phyloP scores from a whole-genome alignment of 2,797 vertebrate species.

The Orestias chungarensis region DNA sequence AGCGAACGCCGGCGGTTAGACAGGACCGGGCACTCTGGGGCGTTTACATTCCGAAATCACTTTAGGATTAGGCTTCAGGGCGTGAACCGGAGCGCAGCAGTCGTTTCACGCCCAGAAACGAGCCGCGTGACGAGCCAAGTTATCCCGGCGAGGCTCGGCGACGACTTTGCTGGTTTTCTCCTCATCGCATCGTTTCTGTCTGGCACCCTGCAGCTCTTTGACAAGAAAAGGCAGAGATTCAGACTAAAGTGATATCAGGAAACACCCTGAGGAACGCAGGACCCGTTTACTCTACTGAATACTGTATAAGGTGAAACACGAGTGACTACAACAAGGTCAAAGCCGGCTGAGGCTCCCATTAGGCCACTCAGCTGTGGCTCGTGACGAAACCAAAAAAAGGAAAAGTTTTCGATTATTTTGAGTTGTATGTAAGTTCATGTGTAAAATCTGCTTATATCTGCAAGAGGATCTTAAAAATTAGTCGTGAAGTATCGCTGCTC shows the following conservation, averaged over 20 bases:
- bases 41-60: background rate
- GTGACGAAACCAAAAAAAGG: no score
- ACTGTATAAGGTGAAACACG: background rate
- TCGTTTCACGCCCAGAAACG: constrained; percentile 15
- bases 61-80: background rate
- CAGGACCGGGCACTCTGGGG: no score
- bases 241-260: background rate
- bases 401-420: no score
- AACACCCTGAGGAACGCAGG: background rate
- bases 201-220: background rate
- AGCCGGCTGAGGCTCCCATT: no score
- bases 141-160: background rate
- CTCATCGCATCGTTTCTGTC: background rate
- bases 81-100: constrained; percentile 21
- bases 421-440: no score
- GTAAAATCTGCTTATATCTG: no score
- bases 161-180: background rate
- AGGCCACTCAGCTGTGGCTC: no score
- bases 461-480: no score
- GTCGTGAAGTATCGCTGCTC: no score
- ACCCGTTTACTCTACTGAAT: background rate
- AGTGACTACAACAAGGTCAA: no score
- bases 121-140: constrained; percentile 1
- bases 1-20: background rate
- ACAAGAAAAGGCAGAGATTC: background rate